Conservation (phyloP, 92 coral and sea anemone genomes). For the Plumapathes pennacea region DNA sequence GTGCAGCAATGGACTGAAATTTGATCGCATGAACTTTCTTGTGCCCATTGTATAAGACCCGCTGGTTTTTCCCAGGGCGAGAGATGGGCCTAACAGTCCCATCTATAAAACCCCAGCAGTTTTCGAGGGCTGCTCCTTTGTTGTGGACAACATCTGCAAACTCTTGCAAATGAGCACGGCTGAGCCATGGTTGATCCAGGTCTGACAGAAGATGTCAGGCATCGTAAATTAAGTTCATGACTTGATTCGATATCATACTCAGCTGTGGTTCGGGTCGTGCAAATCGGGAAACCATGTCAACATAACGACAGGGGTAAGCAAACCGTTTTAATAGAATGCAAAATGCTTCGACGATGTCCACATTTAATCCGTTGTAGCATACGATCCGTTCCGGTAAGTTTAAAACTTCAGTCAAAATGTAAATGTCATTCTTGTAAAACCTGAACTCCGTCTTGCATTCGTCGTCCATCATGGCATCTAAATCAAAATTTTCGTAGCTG, state of each 20-base stretch:
- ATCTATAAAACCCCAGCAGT: conserved; percentile 51
- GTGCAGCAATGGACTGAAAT: conserved; percentile 30
- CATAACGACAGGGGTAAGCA: conserved; percentile 59
- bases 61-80: conserved; percentile 24
- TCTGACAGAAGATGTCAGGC: conserved; percentile 44
- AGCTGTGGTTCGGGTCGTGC: conserved; percentile 63
- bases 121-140: conserved; percentile 48
- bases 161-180: conserved; percentile 30
- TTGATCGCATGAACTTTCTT: conserved; percentile 47
- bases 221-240: conserved; percentile 35
- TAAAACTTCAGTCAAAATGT: conserved; percentile 29
- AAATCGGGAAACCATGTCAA: conserved; percentile 43
- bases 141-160: conserved; percentile 41
- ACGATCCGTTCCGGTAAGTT: conserved; percentile 27
- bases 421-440: conserved; percentile 54
- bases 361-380: conserved; percentile 43
- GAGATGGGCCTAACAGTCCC: conserved; percentile 37
- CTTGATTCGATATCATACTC: conserved; percentile 54
- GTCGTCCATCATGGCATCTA: conserved; percentile 36
- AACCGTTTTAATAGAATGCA: conserved; percentile 48
- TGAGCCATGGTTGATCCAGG: conserved; percentile 50
- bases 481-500: conserved; percentile 27
- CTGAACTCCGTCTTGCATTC: conserved; percentile 52
- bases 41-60: conserved; percentile 35
- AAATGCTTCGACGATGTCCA: conserved; percentile 40